phyloP scores from a whole-genome alignment of 2,888 invertebrate species.

The Sminthurinus aureus region DNA sequence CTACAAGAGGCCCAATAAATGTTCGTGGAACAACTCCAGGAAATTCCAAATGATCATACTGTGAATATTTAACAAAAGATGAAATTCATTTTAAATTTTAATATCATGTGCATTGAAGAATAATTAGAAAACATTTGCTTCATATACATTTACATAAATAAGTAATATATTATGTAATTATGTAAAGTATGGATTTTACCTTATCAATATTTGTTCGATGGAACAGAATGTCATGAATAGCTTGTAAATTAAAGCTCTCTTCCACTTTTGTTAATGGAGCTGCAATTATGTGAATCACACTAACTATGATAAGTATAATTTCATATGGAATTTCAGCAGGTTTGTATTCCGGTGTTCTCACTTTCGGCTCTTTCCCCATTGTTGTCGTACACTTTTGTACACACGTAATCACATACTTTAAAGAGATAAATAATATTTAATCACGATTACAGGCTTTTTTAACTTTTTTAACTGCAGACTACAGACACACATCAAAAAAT shows the following conservation, averaged over 20 bases:
- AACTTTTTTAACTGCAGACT: too few relatives aligned
- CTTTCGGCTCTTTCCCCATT: slow-evolving; percentile 6
- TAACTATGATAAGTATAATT: slow-evolving; percentile 52
- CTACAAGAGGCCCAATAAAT: slow-evolving; percentile 88
- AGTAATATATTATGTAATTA: neutral
- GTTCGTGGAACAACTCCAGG: slow-evolving; percentile 97
- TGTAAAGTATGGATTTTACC: slow-evolving; percentile 67
- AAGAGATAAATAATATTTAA: too few relatives aligned
- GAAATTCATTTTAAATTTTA: neutral
- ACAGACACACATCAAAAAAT: too few relatives aligned
- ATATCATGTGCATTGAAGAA: neutral
- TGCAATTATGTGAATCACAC: slow-evolving; percentile 74
- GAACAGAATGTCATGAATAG: slow-evolving; percentile 95
- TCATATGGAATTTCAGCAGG: slow-evolving; percentile 48
- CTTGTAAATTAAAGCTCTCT: slow-evolving; percentile 99
- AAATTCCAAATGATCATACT: slow-evolving; percentile 98
- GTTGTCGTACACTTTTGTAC: too few relatives aligned
- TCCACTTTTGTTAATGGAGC: slow-evolving; percentile 99
- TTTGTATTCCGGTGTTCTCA: neutral
- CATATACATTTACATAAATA: neutral
- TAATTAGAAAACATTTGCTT: neutral
- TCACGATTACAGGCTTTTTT: too few relatives aligned
- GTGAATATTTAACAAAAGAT: slow-evolving; percentile 58
- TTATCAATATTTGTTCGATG: slow-evolving; percentile 82
- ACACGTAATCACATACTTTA: too few relatives aligned